Base-by-base conservation (phyloP, 1,140 invertebrate genomes). In the Rhopalosiphum maidis region DNA sequence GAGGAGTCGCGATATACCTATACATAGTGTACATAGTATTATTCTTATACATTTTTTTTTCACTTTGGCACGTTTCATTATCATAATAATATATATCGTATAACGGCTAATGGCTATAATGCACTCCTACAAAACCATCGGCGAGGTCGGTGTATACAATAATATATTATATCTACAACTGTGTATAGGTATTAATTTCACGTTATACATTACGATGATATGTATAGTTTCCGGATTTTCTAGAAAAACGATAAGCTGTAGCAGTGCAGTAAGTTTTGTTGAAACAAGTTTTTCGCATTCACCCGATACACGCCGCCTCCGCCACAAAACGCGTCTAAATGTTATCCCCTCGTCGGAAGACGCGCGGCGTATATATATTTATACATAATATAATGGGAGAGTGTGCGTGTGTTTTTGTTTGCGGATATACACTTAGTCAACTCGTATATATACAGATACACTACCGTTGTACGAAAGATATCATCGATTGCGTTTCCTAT, bases 171-270 rank as follows among this genome's bases (percentile, higher is more conserved):
- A 85, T 6, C 18, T 68, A 68, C 23, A 15, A 25, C 60, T 18
- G 15, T 68, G 22, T 9, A 37, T 85, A 15, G 83, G 85, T 86
- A 86, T 86, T 46, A 46, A 86, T 86, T 86, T 86, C 85, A 46
- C 25, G 85, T 86, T 46, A 41, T 41, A 6, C 37, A 86, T 43
- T 43, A 86, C 41, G 60, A 21, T 46, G 15, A 46, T 86, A 11
- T 85, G 37, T 41, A 46, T 86, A 86, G 41, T 86, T 86, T 86
- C 43, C 22, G 41, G 85, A 43, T 86, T 86, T 86, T 86, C 41
- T 86, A 30, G 37, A 86, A 86, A 46, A 46, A 46, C 23, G 83
- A 37, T 46, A 87, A 87, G 25, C 41, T 18, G 85, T 87, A 41
- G 25, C 23, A 48, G 87, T 22, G 46, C 21, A 89, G 46, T 51